Base-by-base conservation (phyloP, 1,140 invertebrate species). In the Vanessa atalanta region DNA sequence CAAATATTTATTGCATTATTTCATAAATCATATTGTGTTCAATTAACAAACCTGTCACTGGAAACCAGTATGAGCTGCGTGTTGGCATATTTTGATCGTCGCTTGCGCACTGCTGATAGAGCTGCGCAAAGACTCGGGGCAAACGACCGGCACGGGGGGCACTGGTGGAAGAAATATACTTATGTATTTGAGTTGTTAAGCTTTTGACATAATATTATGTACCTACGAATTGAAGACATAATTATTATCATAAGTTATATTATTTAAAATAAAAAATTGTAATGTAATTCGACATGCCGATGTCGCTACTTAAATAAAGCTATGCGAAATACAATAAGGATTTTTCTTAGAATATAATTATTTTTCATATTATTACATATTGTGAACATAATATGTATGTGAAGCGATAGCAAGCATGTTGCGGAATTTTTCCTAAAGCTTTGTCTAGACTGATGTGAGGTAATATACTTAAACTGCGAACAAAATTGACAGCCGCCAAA, bases 141-240 rank as follows among this genome's bases (percentile, higher is more conserved):
- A 88, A 97, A 97, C 13, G 95, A 95, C 84, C 96, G 95, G 82
- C 97, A 97, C 6, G 96, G 97, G 1, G 97, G 96, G 88, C 97
- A 97, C 57, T 61, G 57, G n/a, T 55, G 16, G 16, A 55, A 55
- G 9, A 16, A 20, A 16, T 20, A 55, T 11, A 20, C 47, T 48
- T 53, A 20, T 14, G 4, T 50, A 43, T 43, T 43, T 8, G 37
- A 6, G 37, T 9, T 43, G n/a, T 5, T 11, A 43, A 2, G 13
- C 48, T 15, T 50, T n/a, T 15, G 15, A 50, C 48, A 1, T 15
- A 14, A 5, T 14, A 50, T 5, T 50, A 50, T 50, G 7, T 6
- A n/a, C 13, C 12, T 20, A 20, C 20, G 20, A 20, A 50, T n/a
- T 15, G 11, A 15, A 50, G 11, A 50, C 12, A 15, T 50, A 3